Conservation (phyloP, 2,113 vertebrate genomes). For the Cavia porcellus region DNA sequence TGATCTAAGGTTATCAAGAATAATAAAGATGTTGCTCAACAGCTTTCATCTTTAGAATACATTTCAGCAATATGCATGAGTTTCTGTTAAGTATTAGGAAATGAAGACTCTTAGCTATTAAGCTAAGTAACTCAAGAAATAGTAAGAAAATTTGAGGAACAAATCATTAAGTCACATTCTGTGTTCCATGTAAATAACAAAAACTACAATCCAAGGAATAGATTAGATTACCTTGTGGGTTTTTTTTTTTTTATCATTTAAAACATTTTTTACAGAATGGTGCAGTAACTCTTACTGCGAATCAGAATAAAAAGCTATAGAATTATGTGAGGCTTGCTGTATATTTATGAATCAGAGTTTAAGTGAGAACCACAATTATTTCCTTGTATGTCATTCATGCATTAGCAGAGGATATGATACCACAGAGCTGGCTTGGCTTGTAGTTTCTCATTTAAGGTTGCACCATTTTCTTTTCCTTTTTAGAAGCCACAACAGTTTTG, state of each 20-base stretch:
- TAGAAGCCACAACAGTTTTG: slow-evolving; percentile 72
- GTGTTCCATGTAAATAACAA: slow-evolving; percentile 18
- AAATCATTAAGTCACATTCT: background rate
- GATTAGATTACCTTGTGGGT: background rate
- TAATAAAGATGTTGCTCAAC: slow-evolving; percentile 39
- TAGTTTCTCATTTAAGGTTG: slow-evolving; percentile 69
- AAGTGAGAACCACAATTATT: slow-evolving; percentile 80
- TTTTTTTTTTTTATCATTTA: background rate
- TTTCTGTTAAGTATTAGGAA: slow-evolving; percentile 46
- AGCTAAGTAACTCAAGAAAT: background rate
- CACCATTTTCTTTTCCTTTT: slow-evolving; percentile 71
- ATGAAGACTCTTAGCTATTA: slow-evolving; percentile 20
- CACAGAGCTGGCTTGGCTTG: slow-evolving; percentile 43
- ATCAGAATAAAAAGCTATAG: slow-evolving; percentile 50
- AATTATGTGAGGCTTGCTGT: slow-evolving; percentile 45
- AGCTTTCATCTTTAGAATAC: slow-evolving; percentile 8
- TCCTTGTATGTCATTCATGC: slow-evolving; percentile 83
- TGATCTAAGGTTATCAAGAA: slow-evolving; percentile 24
- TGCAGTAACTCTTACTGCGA: slow-evolving; percentile 41
- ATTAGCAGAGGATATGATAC: slow-evolving; percentile 77
- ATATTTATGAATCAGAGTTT: slow-evolving; percentile 78
- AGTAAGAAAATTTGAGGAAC: slow-evolving; percentile 36
- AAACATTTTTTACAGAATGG: slow-evolving; percentile 44
- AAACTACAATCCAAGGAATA: background rate
- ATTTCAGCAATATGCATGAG: background rate